Evolutionary conservation across 2,888 invertebrate species (phyloP).

Genomic region (Malachius bipustulatus): DNA sequence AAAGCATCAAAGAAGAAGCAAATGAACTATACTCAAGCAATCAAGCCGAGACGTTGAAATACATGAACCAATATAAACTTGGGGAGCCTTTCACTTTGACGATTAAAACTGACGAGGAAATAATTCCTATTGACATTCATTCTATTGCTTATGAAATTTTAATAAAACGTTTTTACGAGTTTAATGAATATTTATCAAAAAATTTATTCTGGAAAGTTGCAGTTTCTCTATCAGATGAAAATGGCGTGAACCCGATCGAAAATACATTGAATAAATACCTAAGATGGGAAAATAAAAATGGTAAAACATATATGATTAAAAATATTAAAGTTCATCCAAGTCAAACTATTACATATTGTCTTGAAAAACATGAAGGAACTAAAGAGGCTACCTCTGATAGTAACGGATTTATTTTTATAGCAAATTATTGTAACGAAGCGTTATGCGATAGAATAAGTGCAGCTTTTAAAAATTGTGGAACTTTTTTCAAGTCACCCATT

Average conservation of each 20-base stretch:
- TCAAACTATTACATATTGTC: conserved; percentile 29
- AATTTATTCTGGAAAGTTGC: conserved; percentile 50
- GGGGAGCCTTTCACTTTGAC: conserved; percentile 31
- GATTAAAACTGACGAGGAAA: conserved; percentile 15
- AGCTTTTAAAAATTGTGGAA: conserved; percentile 23
- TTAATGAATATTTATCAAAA: conserved; percentile 23
- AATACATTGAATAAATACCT: conserved; percentile 23
- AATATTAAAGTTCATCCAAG: conserved; percentile 16
- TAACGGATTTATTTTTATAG: conserved; percentile 32
- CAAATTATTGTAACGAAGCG: conserved; percentile 24
- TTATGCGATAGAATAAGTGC: conserved; percentile 25
- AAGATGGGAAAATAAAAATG: conserved; percentile 28
- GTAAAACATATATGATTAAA: conserved; percentile 28
- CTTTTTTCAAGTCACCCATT: conserved; percentile 30
- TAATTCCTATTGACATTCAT: conserved; percentile 25
- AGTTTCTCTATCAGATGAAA: conserved; percentile 43
- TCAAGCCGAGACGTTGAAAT: conserved; percentile 36
- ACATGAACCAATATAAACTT: conserved; percentile 40
- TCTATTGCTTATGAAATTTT: conserved; percentile 25
- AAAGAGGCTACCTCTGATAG: conserved; percentile 21
- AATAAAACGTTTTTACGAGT: conserved; percentile 22
- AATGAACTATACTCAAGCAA: conserved; percentile 36
- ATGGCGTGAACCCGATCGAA: conserved; percentile 24
- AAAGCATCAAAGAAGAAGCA: conserved; percentile 35
- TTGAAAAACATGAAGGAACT: conserved; percentile 27